Base-by-base conservation (phyloP, 2,888 invertebrate species). In the Agonopterix heracliana region DNA sequence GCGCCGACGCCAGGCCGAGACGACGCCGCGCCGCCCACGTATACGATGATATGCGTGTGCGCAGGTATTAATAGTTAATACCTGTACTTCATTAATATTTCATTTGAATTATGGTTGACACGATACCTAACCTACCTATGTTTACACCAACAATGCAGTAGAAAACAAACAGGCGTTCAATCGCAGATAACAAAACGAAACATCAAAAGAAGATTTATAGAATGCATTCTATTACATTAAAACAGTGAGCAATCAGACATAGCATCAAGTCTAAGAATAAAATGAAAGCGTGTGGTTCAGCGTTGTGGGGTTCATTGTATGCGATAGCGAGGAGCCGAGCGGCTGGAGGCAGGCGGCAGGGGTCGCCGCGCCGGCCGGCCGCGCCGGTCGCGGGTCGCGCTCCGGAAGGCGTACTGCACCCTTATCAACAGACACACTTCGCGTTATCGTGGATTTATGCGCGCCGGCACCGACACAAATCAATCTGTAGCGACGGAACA, bases 381-480 rank as follows among this genome's bases (percentile, higher is more conserved):
- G 9, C 42, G 46, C 26, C 71, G 74, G 68, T 74, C 74, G 62
- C 60, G 63, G 80, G 84, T 85, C 85, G 61, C 71, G 84, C 78
- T 71, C 85, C 83, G 85, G 85, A 85, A 85, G 77, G 71, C 84
- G 67, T 74, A 75, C 78, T 80, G 81, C 80, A 79, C 71, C 73
- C 78, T 81, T 85, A 86, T 86, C 85, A 50, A 50, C 74, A 82
- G 80, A 82, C 85, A 81, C 73, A 79, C 73, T 82, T 80, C 69
- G 68, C 64, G 67, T 74, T 86, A 85, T 85, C 86, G 54, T 66
- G 68, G 77, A 83, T 82, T 84, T 85, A 84, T 86, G 78, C 67
- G 71, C 68, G 63, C 67, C 63, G 68, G 61, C 72, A 68, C 66
- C 59, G 51, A 68, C 68, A 68, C 71, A 71, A 79, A 81, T 78